Base-by-base conservation (phyloP, 1,140 invertebrate genomes). In the Drosophila sturtevanti region DNA sequence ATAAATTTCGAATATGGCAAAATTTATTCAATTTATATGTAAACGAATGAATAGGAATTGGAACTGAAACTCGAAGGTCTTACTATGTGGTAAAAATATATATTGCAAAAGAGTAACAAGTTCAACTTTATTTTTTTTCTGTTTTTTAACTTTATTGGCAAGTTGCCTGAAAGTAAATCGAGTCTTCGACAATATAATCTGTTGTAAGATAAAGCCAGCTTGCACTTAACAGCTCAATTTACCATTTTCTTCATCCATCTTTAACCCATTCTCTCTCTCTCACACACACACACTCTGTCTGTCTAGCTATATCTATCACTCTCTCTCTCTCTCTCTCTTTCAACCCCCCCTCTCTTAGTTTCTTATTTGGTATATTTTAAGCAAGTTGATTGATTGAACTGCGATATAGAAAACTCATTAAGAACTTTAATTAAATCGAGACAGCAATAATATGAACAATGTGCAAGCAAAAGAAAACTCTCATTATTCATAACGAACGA, bases 371-470 rank as follows among this genome's bases (percentile, higher is more conserved):
- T 77, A 79, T 69, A 72, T 79, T 87, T 79, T 61, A 56, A 52
- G 64, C 60, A 58, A 41, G 56, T 72, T 77, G 84, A 89, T 87
- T 81, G 84, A 87, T 87, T 77, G 74, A 63, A 72, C 66, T 66
- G 76, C 84, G 76, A 60, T 87, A 65, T 78, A 51, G 69, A 77
- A 82, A 87, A 84, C 84, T 87, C 84, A 87, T 87, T 87, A 87
- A 79, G 72, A 89, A 87, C 62, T 87, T 87, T 89, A 87, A 87
- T 89, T 87, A 87, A 87, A 87, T 87, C 66, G 76, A 79, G 69
- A 67, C 60, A 58, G 58, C 71, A 48, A 34, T 52, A 63, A 69
- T 51, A 52, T 16, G 21, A 68, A 34, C 14, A 31, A 61, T 34
- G 44, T 24, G 60, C 27, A 54, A 37, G 65, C 38, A 59, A 63